Conservation (phyloP, 1,140 invertebrate genomes). For the Dendrolimus punctatus region DNA sequence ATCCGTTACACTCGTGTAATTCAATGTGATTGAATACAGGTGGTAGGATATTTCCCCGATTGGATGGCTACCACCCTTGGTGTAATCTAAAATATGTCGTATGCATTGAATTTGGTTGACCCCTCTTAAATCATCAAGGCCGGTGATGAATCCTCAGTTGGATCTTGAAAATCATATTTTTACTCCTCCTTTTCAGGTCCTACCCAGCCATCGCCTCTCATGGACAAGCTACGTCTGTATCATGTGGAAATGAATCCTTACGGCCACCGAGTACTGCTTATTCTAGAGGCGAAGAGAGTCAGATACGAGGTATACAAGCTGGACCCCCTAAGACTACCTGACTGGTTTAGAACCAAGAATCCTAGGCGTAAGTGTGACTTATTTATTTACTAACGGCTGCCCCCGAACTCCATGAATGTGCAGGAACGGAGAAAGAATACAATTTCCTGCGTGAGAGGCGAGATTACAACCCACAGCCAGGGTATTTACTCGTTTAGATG, state of each 20-base stretch:
- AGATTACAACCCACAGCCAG: too few relatives aligned
- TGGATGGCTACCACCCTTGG: too few relatives aligned
- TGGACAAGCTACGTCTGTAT: constrained; percentile 84
- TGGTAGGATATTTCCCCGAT: too few relatives aligned
- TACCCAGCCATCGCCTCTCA: constrained; percentile 72
- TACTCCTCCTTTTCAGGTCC: constrained; percentile 71
- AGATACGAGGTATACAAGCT: constrained; percentile 69
- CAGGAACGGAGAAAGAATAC: too few relatives aligned
- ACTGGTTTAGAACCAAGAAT: constrained; percentile 53
- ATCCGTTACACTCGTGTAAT: too few relatives aligned
- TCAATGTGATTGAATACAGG: too few relatives aligned
- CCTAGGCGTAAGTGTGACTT: constrained; percentile 48
- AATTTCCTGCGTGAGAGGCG: not conserved
- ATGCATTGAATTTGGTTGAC: too few relatives aligned
- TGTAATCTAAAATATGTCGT: too few relatives aligned
- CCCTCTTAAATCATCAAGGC: not conserved
- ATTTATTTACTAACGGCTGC: too few relatives aligned
- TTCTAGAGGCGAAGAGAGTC: constrained; percentile 87
- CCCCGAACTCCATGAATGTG: too few relatives aligned
- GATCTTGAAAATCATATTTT: not conserved
- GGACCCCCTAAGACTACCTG: constrained; percentile 45
- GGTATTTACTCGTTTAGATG: too few relatives aligned
- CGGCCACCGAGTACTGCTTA: constrained; percentile 85
- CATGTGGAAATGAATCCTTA: constrained; percentile 94
- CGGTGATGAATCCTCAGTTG: not conserved